phyloP scores from a whole-genome alignment of 1,140 invertebrate species.

The Aradophagus sp. region DNA sequence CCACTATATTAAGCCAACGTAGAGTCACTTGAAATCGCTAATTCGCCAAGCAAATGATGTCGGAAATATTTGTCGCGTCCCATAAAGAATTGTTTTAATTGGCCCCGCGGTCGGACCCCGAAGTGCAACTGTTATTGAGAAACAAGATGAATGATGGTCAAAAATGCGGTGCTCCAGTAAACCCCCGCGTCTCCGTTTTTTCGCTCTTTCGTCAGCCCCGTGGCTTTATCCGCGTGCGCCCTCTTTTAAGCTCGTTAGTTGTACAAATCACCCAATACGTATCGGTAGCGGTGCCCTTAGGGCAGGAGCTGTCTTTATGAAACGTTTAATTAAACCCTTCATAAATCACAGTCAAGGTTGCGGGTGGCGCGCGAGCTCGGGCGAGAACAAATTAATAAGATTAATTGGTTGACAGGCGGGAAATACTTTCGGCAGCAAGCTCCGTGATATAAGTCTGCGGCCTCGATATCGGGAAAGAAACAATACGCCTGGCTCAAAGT shows the following conservation, averaged over 20 bases:
- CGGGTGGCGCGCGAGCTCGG: constrained; percentile 48
- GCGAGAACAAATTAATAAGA: constrained; percentile 71
- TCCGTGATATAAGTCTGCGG: constrained; percentile 32
- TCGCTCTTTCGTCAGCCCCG: constrained; percentile 23
- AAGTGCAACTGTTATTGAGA: constrained; percentile 35
- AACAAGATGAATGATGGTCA: constrained; percentile 44
- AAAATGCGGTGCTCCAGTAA: constrained; percentile 34
- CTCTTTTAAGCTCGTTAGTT: constrained; percentile 60
- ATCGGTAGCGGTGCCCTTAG: constrained; percentile 56
- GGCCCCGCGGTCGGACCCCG: background rate
- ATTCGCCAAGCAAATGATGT: background rate
- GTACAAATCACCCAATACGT: constrained; percentile 59
- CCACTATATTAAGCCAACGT: constrained; percentile 24
- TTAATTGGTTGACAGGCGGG: constrained; percentile 71
- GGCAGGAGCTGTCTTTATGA: constrained; percentile 67
- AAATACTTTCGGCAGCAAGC: constrained; percentile 62
- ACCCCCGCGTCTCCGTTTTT: constrained; percentile 21
- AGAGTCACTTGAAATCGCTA: constrained; percentile 11
- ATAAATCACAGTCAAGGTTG: constrained; percentile 63
- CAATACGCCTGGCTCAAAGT: constrained; percentile 15
- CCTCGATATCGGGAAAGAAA: constrained; percentile 46
- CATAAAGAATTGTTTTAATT: constrained; percentile 27
- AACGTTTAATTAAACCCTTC: constrained; percentile 72
- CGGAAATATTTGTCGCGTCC: constrained; percentile 18
- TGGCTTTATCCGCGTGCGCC: constrained; percentile 47